Evolutionary conservation across 2,888 invertebrate species (phyloP).

Genomic region (Xestobium rufovillosum): DNA sequence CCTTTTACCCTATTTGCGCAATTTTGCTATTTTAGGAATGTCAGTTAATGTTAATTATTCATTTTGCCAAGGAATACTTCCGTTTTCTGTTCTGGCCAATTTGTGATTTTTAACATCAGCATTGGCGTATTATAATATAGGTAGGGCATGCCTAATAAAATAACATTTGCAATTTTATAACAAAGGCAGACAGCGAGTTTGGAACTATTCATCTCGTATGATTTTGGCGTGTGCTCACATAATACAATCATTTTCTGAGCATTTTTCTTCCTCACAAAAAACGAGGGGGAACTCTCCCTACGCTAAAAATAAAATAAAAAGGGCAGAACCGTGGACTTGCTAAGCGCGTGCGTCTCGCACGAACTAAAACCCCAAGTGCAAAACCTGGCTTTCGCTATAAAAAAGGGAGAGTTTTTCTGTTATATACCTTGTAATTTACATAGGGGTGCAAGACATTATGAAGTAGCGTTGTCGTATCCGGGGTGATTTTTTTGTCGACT

Average conservation of each 20-base stretch:
- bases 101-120: too few relatives aligned
- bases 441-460: constrained; percentile 25
- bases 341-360: background rate
- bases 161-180: too few relatives aligned
- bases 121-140: too few relatives aligned
- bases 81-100: too few relatives aligned
- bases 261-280: background rate
- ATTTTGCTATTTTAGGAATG: too few relatives aligned
- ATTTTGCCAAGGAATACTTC: too few relatives aligned
- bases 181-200: too few relatives aligned
- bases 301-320: background rate
- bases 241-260: constrained; percentile 2
- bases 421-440: constrained; percentile 26
- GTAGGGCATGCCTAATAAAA: too few relatives aligned
- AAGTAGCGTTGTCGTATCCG: background rate
- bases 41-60: too few relatives aligned
- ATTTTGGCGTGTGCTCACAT: constrained; percentile 3
- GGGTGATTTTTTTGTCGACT: constrained; percentile 16
- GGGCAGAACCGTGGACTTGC: background rate
- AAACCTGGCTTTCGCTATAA: too few relatives aligned
- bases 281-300: background rate
- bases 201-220: too few relatives aligned
- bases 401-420: constrained; percentile 23
- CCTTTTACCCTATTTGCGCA: too few relatives aligned
- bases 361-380: background rate